phyloP scores from a whole-genome alignment of 2,113 vertebrate genomes.

The Artemisiospiza belli region DNA sequence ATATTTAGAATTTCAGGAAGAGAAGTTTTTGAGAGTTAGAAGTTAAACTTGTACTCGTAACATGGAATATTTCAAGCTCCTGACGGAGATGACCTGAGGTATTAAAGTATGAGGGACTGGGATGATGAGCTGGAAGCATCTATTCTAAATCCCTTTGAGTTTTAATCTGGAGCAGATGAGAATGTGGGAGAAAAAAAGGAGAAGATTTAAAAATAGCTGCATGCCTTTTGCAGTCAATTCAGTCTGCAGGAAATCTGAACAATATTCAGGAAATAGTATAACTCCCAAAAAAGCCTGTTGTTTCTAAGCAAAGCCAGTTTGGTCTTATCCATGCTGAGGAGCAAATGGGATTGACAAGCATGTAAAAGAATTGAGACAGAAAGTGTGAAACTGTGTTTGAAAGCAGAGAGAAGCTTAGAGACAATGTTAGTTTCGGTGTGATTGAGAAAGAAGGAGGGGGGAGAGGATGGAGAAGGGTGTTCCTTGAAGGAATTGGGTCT shows the following conservation, averaged over 20 bases:
- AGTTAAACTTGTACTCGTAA: not conserved
- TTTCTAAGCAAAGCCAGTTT: slow-evolving; percentile 29
- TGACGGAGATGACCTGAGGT: not conserved
- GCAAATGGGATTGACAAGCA: slow-evolving; percentile 62
- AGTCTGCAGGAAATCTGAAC: not conserved
- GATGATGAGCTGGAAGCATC: not conserved
- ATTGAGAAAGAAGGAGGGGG: not conserved
- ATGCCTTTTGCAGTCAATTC: slow-evolving; percentile 13
- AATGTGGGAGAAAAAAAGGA: not conserved
- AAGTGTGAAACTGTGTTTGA: slow-evolving; percentile 56
- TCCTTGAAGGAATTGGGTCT: not conserved
- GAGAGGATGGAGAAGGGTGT: not conserved
- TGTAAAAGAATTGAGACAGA: slow-evolving; percentile 46
- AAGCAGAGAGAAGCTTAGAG: slow-evolving; percentile 29
- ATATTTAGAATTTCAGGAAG: not conserved
- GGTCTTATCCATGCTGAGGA: not conserved
- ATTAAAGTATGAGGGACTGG: not conserved
- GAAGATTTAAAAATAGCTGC: slow-evolving; percentile 27
- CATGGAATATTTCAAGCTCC: not conserved
- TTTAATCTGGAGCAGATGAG: slow-evolving; percentile 19
- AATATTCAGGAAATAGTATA: slow-evolving; percentile 38
- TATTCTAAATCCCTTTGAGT: slow-evolving; percentile 14
- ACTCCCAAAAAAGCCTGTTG: slow-evolving; percentile 32
- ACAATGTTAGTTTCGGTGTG: not conserved
- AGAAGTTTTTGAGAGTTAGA: not conserved